Evolutionary conservation across 1,140 invertebrate genomes (phyloP).

Genomic region (Palaemon carinicauda): DNA sequence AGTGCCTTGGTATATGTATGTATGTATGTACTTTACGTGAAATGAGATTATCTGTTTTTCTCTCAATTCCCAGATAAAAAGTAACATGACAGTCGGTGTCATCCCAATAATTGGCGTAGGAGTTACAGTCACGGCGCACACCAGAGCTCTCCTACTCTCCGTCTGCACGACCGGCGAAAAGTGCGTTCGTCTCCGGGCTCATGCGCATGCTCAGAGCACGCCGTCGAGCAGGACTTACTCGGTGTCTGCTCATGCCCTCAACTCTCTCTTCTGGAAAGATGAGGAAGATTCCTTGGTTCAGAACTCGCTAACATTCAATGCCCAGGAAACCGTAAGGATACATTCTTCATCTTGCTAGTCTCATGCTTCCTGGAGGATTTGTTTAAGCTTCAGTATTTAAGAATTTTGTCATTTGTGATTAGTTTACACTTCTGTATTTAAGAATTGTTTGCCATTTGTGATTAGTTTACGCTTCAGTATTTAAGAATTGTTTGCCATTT

Average conservation of each 20-base stretch:
- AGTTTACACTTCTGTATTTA: too few species aligned
- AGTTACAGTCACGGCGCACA: slow-evolving; percentile 3
- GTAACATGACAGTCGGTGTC: slow-evolving; percentile 30
- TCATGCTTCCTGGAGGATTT: too few species aligned
- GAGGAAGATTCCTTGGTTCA: neutral
- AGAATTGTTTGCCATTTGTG: too few species aligned
- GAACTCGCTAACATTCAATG: slow-evolving; percentile 28
- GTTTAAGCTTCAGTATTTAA: too few species aligned
- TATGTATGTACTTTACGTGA: neutral
- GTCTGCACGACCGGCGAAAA: slow-evolving; percentile 31
- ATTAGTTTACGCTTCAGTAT: too few species aligned
- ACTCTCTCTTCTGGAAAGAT: slow-evolving; percentile 36
- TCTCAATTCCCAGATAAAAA: neutral
- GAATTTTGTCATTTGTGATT: too few species aligned
- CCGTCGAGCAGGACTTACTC: slow-evolving; percentile 24
- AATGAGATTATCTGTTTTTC: neutral
- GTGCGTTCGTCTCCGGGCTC: slow-evolving; percentile 27
- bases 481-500: too few species aligned
- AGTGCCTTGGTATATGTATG: too few species aligned
- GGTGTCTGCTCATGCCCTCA: slow-evolving; percentile 32
- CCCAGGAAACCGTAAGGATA: slow-evolving; percentile 23
- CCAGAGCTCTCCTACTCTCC: neutral
- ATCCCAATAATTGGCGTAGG: slow-evolving; percentile 13
- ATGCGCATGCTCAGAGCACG: slow-evolving; percentile 17
- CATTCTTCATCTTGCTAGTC: too few species aligned